Base-by-base conservation (phyloP, 2,797 vertebrate species). In the Trichosurus vulpecula region DNA sequence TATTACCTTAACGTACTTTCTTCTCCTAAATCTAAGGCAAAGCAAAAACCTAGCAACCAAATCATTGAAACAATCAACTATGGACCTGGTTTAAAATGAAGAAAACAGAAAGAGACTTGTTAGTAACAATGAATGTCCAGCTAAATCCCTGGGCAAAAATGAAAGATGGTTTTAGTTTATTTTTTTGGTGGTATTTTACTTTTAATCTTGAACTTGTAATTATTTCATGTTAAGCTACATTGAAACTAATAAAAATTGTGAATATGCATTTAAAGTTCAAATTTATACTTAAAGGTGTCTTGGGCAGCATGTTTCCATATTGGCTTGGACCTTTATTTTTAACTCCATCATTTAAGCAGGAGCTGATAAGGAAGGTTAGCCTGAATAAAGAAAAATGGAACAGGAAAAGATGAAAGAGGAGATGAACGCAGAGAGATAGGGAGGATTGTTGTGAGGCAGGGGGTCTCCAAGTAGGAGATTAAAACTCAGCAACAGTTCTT, bases 41-140 rank as follows among this genome's bases (percentile, higher is more conserved):
- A 41, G 22, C n/a, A 74, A 94, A 95, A 96, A 74, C 0, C 2
- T 94, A 52, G 25, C 92, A 61, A 52, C 0, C 1, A 6, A 95
- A n/a, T 95, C 96, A 90, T 93, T 57, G 0, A 93, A 95, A n/a
- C 0, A 8, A 58, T n/a, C 2, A n/a, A 94, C 93, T 90, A 92
- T 58, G 47, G 2, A 92, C 9, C 0, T 53, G 11, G 2, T 66
- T 56, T 52, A 35, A 94, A 93, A 56, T 54, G 11, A 55, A 53
- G 16, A 56, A 92, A 27, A 3, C 1, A 53, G 90, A 51, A 0
- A 19, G 61, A 41, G n/a, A 30, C 0, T 1, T 52, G 54, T 58
- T 92, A 2, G 19, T 25, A 25, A n/a, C 58, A 93, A 92, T 10
- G 95, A 92, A 95, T 89, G 87, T 0, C 56, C 58, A 91, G 52